These are phyloP conservation scores for Celastrina argiolus DNA, from an alignment of 2,888 invertebrate genomes.

Conservation along the genomic window DNA sequence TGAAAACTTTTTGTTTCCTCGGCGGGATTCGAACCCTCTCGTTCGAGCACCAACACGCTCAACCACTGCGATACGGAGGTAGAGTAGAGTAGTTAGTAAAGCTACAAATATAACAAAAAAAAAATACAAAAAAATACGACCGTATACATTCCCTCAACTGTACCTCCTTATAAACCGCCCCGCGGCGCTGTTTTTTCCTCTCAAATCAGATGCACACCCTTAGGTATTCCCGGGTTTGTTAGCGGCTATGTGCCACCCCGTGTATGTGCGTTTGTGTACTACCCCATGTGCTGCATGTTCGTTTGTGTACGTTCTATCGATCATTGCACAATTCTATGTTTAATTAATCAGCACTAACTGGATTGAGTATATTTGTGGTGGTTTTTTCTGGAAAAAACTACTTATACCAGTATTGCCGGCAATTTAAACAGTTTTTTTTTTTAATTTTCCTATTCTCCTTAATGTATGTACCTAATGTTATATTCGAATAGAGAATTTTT, in stretches of 20 bases:
- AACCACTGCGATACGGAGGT: too few relatives aligned
- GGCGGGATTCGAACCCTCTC: too few relatives aligned
- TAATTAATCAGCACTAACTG: background rate
- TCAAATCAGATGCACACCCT: slow-evolving; percentile 59
- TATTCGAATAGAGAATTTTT: too few relatives aligned
- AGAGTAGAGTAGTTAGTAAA: too few relatives aligned
- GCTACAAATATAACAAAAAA: too few relatives aligned
- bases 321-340: slow-evolving; percentile 19
- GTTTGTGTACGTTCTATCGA: slow-evolving; percentile 1
- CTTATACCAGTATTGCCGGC: too few relatives aligned
- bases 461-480: too few relatives aligned
- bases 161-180: slow-evolving; percentile 46
- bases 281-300: slow-evolving; percentile 29
- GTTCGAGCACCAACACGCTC: too few relatives aligned
- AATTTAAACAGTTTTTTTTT: too few relatives aligned
- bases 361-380: background rate
- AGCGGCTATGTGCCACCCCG: slow-evolving; percentile 30
- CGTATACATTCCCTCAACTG: slow-evolving; percentile 32
- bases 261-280: too few relatives aligned
- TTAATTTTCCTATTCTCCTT: too few relatives aligned
- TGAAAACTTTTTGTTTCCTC: too few relatives aligned
- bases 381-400: background rate
- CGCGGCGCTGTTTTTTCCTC: slow-evolving; percentile 53
- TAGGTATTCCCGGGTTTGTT: slow-evolving; percentile 39
- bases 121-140: background rate